Base-by-base conservation (phyloP, 2,797 vertebrate genomes). In the Argyrosomus regius region DNA sequence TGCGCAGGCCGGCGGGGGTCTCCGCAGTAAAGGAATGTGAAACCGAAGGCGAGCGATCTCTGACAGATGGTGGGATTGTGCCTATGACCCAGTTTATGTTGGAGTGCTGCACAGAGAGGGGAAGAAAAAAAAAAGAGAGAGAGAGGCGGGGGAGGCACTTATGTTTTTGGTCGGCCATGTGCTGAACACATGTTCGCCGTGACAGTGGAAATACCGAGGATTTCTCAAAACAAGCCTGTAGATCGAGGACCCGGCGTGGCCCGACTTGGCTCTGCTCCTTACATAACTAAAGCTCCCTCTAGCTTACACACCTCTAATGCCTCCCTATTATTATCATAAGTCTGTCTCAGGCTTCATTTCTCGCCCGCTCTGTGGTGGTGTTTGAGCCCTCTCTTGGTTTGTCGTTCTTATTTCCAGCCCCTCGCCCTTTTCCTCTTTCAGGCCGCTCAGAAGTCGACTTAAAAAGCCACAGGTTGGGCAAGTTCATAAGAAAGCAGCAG, bases 11-110 rank as follows among this genome's bases (percentile, higher is more conserved):
- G 72, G 73, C 59, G 74, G 74, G 83, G 85, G 91, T 86, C 90
- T 93, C 82, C 48, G 54, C 72, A 65, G 75, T 63, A 82, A 72
- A 91, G 91, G 93, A 95, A 96, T 94, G 93, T 91, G 89, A 91
- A 93, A 91, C 93, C 80, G 57, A 93, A 93, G 88, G 87, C 79
- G 45, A 75, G 80, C 75, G 78, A 85, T 92, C 82, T 89, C 78
- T 90, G 91, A 94, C 93, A 94, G 91, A 94, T 94, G 92, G 92
- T 84, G 81, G 77, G 89, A 88, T 91, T 91, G 84, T 86, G 92
- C 92, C 84, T 91, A 58, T 95, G 92, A 94, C 93, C 92, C 91
- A 95, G 80, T 93, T 93, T 90, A 84, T 87, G 85, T 81, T 77
- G 64, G 64, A 78, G 85, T 49, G 81, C 77, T 79, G 76, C 71